Evolutionary conservation across 2,113 vertebrate genomes (phyloP), one percentile per base, ranked within the genome.

Genomic region (Austrofundulus limnaeus): DNA sequence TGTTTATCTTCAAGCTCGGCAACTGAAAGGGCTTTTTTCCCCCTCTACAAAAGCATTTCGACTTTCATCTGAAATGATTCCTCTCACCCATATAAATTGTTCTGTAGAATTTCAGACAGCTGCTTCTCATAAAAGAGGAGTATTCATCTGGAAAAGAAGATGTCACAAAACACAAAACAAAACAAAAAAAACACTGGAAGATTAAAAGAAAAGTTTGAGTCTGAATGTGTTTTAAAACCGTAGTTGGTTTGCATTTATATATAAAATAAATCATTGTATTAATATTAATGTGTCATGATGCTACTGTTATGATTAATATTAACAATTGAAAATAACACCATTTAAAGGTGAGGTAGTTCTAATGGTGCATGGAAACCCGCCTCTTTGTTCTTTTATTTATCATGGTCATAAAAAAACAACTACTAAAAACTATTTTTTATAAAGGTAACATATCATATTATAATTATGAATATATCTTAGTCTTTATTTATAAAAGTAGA

Each of bases 1-100:
- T 90, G 88, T 92, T 92, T 92, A 90, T 91, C 90, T 90, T 85
- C 82, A 78, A 86, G 85, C 81, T 17, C 70, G 81, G 74, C 59
- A 62, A 82, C 81, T 74, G 84, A 87, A 88, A 84, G 80, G 80
- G 72, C 54, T 72, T 73, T 84, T 83, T 42, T 83, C n/a, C 28
- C 16, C 28, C 20, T 20, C 82, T 78, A 91, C 86, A 87, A 89
- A 76, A 70, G 82, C 80, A 69, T 85, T 91, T 84, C 81, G 75
- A 89, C 85, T 88, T 87, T 89, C 85, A 84, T 91, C 86, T 83
- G 68, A 78, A 88, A 89, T 75, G 75, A 81, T 89, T 90, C 83
- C 82, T 86, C 84, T 86, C 82, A 87, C 70, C 78, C 78, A 20
- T 48, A 80, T 75, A 87, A 87, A 87, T 90, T 79, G 85, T 87